Conservation (phyloP, 2,113 vertebrate species). For the Poicephalus gulielmi region DNA sequence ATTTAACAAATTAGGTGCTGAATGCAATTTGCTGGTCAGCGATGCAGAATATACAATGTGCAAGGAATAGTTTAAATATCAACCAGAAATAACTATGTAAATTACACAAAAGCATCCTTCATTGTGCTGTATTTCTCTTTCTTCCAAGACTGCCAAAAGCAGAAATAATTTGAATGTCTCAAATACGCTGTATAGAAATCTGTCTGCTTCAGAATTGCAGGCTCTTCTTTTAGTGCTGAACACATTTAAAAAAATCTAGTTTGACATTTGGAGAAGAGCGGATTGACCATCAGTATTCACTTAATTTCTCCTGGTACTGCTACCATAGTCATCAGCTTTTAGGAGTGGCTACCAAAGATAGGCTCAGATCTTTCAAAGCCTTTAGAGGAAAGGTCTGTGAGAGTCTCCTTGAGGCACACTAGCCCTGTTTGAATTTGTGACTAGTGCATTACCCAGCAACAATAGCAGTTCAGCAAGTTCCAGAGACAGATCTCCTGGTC, state of each 20-base stretch:
- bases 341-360: not conserved
- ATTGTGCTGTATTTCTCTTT: conserved; percentile 31
- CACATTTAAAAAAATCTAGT: not conserved
- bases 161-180: conserved; percentile 4
- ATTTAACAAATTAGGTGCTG: conserved; percentile 56
- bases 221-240: not conserved
- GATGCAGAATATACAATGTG: conserved; percentile 1
- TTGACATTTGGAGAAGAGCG: not conserved
- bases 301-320: not conserved
- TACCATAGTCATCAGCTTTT: not conserved
- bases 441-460: not conserved
- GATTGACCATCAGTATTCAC: not conserved
- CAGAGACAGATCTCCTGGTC: not conserved
- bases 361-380: not conserved
- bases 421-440: not conserved
- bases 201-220: conserved; percentile 1
- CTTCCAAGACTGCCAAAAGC: not conserved
- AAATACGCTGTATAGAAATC: conserved; percentile 6
- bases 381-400: not conserved
- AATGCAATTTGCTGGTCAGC: conserved; percentile 25
- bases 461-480: not conserved
- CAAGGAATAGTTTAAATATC: conserved; percentile 60
- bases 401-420: not conserved
- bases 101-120: conserved; percentile 38
- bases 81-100: conserved; percentile 37